Percentiles rank a stretch among this genome's conserved stretches.
Conservation (phyloP, 2,888 invertebrate species). For the Orchestes rusci region DNA sequence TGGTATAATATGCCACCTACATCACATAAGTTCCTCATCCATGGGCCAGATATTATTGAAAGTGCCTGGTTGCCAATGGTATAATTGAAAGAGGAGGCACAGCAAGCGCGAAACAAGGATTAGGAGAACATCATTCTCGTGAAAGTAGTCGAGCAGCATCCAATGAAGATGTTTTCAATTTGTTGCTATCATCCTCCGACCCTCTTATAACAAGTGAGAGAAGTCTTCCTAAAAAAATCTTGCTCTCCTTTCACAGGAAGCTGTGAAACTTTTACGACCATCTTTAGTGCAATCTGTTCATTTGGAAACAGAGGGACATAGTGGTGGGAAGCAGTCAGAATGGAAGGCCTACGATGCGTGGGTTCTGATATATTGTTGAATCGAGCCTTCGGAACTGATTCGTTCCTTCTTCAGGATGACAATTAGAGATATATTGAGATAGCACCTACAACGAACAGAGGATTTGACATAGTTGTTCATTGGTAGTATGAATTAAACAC, state of each 20-base stretch:
- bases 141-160: background rate
- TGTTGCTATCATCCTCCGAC: background rate
- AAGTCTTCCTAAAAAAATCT: too few relatives aligned
- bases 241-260: background rate
- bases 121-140: background rate
- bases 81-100: slow-evolving; percentile 1
- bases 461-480: too few relatives aligned
- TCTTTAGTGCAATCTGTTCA: too few relatives aligned
- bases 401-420: too few relatives aligned
- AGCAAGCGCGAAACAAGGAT: background rate
- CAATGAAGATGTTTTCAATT: background rate
- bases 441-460: too few relatives aligned
- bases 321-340: too few relatives aligned
- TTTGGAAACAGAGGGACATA: too few relatives aligned
- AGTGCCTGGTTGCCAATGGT: background rate
- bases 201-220: background rate
- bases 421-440: too few relatives aligned
- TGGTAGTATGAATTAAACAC: too few relatives aligned
- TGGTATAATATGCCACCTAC: slow-evolving; percentile 4
- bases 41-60: slow-evolving; percentile 1
- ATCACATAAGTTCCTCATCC: background rate
- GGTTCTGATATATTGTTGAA: too few relatives aligned
- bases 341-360: too few relatives aligned
- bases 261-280: background rate
- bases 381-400: too few relatives aligned